Evolutionary conservation across 2,888 invertebrate genomes (phyloP).

Genomic region (Agonopterix heracliana): DNA sequence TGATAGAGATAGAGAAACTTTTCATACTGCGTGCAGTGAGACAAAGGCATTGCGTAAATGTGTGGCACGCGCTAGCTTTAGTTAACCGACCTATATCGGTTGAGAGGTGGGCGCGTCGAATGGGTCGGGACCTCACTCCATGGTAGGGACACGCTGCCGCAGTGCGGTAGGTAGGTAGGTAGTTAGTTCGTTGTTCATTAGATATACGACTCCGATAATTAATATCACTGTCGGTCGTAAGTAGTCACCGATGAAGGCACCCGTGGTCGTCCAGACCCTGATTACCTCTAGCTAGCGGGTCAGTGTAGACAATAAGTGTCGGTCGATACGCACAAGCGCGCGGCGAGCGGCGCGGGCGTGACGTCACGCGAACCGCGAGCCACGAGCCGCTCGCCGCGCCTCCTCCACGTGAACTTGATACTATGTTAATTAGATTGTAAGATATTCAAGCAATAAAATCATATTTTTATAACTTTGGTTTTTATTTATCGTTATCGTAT

Average conservation of each 20-base stretch:
- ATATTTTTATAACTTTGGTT: conserved; percentile 30
- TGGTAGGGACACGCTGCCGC: too few relatives aligned
- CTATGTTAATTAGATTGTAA: not conserved
- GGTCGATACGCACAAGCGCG: conserved; percentile 5
- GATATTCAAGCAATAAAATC: conserved; percentile 47
- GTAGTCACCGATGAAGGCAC: not conserved
- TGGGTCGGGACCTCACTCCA: too few relatives aligned
- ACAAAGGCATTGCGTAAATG: too few relatives aligned
- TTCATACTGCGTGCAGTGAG: too few relatives aligned
- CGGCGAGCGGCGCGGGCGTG: not conserved
- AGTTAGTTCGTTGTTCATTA: not conserved
- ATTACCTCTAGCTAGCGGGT: not conserved
- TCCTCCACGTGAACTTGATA: not conserved
- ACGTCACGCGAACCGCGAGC: not conserved
- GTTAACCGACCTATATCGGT: too few relatives aligned
- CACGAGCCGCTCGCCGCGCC: not conserved
- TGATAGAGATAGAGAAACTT: too few relatives aligned
- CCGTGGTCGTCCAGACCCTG: not conserved
- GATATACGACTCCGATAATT: not conserved
- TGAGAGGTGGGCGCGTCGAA: too few relatives aligned
- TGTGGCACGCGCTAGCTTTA: too few relatives aligned
- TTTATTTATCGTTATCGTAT: not conserved
- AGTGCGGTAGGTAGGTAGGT: not conserved
- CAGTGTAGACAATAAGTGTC: conserved; percentile 4
- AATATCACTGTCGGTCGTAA: not conserved